These are phyloP conservation scores for Oophaga sylvatica DNA, from an alignment of 2,797 vertebrate species.

Conservation along the genomic window DNA sequence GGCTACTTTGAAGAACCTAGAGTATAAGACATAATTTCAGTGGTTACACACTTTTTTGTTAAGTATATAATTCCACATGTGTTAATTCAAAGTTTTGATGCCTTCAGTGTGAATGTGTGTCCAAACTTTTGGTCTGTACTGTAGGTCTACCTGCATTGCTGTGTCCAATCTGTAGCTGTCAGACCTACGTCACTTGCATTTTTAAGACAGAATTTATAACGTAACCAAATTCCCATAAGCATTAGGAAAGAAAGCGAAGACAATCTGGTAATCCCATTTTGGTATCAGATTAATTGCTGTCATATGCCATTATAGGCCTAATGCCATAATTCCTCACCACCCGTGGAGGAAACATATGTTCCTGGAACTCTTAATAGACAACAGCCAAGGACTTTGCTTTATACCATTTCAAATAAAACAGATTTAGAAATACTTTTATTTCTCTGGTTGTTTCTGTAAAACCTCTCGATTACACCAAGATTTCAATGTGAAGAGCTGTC, in stretches of 20 bases:
- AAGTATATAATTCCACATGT: no score
- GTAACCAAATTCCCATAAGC: slow-evolving; percentile 28
- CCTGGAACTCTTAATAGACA: slow-evolving; percentile 49
- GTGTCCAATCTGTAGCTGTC: not conserved
- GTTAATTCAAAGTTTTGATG: no score
- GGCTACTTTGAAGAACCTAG: no score
- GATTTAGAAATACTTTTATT: not conserved
- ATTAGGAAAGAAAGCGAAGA: slow-evolving; percentile 49
- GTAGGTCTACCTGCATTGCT: not conserved
- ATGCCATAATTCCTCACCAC: slow-evolving; percentile 64
- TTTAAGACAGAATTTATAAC: slow-evolving; percentile 4
- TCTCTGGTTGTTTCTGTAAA: not conserved
- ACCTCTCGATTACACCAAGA: not conserved
- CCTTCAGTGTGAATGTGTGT: no score
- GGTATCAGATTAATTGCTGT: slow-evolving; percentile 65
- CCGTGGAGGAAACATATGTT: slow-evolving; percentile 66
- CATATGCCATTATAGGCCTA: slow-evolving; percentile 66
- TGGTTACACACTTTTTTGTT: no score
- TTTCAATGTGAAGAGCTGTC: slow-evolving; percentile 16
- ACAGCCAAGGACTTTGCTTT: slow-evolving; percentile 38
- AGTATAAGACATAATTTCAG: no score
- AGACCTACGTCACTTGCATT: not conserved
- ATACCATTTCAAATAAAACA: not conserved
- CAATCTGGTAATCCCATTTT: slow-evolving; percentile 65
- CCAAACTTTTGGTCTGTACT: not conserved